phyloP scores from a whole-genome alignment of 2,797 vertebrate species.

The Ctenosaura bakeri region DNA sequence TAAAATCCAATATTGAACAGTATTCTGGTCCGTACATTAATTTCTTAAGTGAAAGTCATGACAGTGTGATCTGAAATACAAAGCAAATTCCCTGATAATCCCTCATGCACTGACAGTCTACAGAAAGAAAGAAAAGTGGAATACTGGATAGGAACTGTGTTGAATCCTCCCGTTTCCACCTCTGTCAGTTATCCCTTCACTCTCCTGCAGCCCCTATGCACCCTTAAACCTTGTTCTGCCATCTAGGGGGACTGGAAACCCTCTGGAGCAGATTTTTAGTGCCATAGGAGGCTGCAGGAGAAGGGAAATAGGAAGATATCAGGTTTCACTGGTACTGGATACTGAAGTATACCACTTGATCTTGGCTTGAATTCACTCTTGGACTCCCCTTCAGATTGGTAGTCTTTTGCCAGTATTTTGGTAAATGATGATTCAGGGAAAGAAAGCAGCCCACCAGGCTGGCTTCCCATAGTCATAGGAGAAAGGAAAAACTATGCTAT shows the following conservation, averaged over 20 bases:
- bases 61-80: not conserved
- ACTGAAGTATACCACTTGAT: no score
- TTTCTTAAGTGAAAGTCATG: not conserved
- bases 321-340: no score
- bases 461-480: not conserved
- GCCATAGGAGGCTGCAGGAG: not conserved
- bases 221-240: no score
- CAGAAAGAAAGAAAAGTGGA: not conserved
- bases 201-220: no score
- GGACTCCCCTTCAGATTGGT: not conserved
- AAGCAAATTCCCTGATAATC: not conserved
- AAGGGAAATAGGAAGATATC: not conserved
- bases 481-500: no score
- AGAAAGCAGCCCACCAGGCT: not conserved
- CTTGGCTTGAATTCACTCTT: no score
- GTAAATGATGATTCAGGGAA: not conserved
- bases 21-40: not conserved
- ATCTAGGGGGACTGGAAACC: no score
- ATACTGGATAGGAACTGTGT: no score
- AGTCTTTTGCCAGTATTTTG: not conserved
- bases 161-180: no score
- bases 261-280: no score
- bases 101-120: not conserved
- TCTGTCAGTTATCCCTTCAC: no score
- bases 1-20: not conserved